These are phyloP conservation scores for Nansenia antarctica DNA, from an alignment of 2,113 vertebrate species.

Conservation along the genomic window DNA sequence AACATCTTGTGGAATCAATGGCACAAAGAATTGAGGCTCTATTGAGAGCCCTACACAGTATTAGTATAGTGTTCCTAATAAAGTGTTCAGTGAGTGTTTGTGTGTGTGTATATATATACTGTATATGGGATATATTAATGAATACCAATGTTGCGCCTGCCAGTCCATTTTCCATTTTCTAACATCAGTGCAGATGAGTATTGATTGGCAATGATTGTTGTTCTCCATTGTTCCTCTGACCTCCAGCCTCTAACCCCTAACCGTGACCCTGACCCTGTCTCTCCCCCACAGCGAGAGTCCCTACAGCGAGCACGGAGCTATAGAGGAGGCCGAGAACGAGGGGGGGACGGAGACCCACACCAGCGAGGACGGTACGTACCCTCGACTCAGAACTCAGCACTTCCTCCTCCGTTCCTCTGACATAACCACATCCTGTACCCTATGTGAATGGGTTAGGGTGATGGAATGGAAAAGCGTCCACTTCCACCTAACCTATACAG, in stretches of 20 bases:
- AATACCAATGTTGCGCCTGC: too few species aligned
- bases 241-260: neutral
- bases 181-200: too few species aligned
- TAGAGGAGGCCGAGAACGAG: constrained; percentile 95
- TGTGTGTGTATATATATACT: too few species aligned
- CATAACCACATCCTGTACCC: neutral
- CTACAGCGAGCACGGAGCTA: constrained; percentile 90
- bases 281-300: constrained; percentile 86
- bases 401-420: neutral
- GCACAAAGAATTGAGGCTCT: too few species aligned
- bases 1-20: too few species aligned
- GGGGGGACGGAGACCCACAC: constrained; percentile 91
- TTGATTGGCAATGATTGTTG: too few species aligned
- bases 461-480: neutral
- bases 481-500: neutral
- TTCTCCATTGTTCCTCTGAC: neutral
- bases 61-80: too few species aligned
- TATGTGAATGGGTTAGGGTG: neutral
- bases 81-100: too few species aligned
- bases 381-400: neutral
- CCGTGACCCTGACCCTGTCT: constrained; percentile 22
- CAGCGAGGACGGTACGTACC: constrained; percentile 90
- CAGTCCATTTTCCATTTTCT: too few species aligned
- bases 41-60: too few species aligned
- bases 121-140: too few species aligned